These are phyloP conservation scores for Drosophila fulvimacula DNA, from an alignment of 2,888 invertebrate genomes.

Conservation along the genomic window DNA sequence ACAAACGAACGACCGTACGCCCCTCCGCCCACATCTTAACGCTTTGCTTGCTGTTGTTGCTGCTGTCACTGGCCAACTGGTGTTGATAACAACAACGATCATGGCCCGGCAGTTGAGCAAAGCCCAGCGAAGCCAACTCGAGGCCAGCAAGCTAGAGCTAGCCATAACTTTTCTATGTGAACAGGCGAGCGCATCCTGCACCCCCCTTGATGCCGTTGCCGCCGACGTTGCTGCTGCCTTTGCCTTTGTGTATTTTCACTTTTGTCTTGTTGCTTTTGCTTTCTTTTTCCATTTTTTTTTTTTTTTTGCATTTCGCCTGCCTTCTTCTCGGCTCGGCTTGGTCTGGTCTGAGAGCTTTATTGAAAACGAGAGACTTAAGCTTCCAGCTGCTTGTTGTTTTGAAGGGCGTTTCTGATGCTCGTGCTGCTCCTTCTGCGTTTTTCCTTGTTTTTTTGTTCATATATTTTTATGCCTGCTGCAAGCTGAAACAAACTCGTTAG, in stretches of 20 bases:
- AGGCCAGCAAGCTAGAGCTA: slow-evolving; percentile 40
- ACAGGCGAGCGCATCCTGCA: slow-evolving; percentile 32
- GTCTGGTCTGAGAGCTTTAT: slow-evolving; percentile 63
- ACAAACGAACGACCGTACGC: background rate
- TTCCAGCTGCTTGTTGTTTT: slow-evolving; percentile 26
- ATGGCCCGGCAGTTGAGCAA: slow-evolving; percentile 38
- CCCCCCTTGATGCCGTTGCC: too few species aligned
- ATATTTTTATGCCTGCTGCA: slow-evolving; percentile 39
- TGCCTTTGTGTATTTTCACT: slow-evolving; percentile 10
- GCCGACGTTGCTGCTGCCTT: background rate
- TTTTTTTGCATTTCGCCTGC: slow-evolving; percentile 25
- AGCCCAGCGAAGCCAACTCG: slow-evolving; percentile 15
- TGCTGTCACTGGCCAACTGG: slow-evolving; percentile 65
- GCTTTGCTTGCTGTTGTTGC: slow-evolving; percentile 21
- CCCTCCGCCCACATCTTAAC: background rate
- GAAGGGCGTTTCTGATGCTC: slow-evolving; percentile 7
- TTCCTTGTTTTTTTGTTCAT: slow-evolving; percentile 13
- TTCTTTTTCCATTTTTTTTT: background rate
- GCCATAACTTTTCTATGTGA: slow-evolving; percentile 66
- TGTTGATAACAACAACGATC: slow-evolving; percentile 77
- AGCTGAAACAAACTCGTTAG: slow-evolving; percentile 67
- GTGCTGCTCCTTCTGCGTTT: background rate
- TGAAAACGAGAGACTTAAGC: slow-evolving; percentile 64
- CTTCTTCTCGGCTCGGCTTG: slow-evolving; percentile 32
- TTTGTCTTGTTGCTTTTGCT: slow-evolving; percentile 4